Percentiles rank a stretch among this genome's conserved stretches.
Evolutionary conservation across 37 sponge, comb jelly and placozoan genomes (phyloP).

Genomic region (Amphimedon queenslandica): DNA sequence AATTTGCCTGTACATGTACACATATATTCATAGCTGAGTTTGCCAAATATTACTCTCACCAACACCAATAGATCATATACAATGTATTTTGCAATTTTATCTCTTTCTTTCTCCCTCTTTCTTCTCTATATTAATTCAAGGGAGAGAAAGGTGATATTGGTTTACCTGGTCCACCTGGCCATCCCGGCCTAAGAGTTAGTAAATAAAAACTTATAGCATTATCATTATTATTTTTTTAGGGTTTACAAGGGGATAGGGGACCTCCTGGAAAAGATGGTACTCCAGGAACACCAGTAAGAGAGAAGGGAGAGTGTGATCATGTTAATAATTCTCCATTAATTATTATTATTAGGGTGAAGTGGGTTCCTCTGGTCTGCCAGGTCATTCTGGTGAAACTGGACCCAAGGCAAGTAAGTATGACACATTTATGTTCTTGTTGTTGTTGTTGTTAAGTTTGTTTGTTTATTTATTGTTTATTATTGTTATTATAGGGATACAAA

Average conservation of each 20-base stretch:
- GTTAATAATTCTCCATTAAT: not conserved
- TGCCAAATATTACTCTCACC: too few relatives aligned
- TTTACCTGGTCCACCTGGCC: conserved; percentile 11
- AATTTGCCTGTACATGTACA: too few relatives aligned
- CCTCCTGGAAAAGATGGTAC: conserved; percentile 27
- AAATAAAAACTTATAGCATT: not conserved
- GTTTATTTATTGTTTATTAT: not conserved
- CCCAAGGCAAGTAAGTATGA: conserved; percentile 73
- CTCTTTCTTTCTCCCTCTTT: too few relatives aligned
- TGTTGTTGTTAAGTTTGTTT: not conserved
- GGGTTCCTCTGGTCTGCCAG: conserved; percentile 46
- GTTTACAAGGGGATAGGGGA: conserved; percentile 20
- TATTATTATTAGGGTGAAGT: conserved; percentile 22
- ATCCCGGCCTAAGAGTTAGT: not conserved
- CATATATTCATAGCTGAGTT: too few relatives aligned
- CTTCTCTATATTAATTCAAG: too few relatives aligned
- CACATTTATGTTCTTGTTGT: not conserved
- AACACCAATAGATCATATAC: too few relatives aligned
- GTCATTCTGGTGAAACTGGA: conserved; percentile 19
- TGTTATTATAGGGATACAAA: not conserved
- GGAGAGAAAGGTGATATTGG: conserved; percentile 15
- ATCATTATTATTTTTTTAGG: conserved; percentile 4
- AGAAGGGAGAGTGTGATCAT: not conserved
- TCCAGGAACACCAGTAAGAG: conserved; percentile 32
- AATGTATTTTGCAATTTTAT: too few relatives aligned